phyloP scores from a whole-genome alignment of 2,888 invertebrate genomes.

The Taphrorychus bicolor region DNA sequence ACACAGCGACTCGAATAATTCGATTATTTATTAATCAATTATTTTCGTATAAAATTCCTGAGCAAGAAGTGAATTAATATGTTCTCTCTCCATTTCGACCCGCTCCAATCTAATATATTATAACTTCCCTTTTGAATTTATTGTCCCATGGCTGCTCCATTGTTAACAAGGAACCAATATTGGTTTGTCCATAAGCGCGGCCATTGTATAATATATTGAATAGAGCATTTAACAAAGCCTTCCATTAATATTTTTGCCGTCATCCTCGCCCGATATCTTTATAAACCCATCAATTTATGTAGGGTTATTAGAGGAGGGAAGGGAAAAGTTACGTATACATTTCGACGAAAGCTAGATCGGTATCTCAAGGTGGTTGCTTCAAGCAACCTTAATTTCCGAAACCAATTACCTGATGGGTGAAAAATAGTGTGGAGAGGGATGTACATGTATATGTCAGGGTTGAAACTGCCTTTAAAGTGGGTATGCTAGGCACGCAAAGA shows the following conservation, averaged over 20 bases:
- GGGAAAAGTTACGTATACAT: conserved; percentile 5
- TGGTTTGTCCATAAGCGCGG: conserved; percentile 46
- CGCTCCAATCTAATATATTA: conserved; percentile 14
- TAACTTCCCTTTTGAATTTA: conserved; percentile 23
- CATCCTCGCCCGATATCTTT: conserved; percentile 48
- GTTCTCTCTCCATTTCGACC: not conserved
- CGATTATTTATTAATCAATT: not conserved
- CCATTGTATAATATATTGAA: conserved; percentile 49
- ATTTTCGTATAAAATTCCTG: not conserved
- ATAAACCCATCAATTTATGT: conserved; percentile 48
- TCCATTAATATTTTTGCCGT: conserved; percentile 51
- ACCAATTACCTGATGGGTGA: conserved; percentile 22
- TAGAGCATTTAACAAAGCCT: conserved; percentile 47
- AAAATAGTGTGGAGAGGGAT: conserved; percentile 10
- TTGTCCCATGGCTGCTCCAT: conserved; percentile 41
- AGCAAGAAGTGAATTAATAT: conserved; percentile 2
- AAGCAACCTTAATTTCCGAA: conserved; percentile 3
- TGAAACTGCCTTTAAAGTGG: conserved; percentile 24
- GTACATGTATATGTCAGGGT: conserved; percentile 13
- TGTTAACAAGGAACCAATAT: conserved; percentile 51
- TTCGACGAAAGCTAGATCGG: not conserved
- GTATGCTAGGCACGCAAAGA: conserved; percentile 28
- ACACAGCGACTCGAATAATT: not conserved
- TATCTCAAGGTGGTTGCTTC: not conserved
- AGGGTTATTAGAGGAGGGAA: not conserved